Evolutionary conservation across 1,140 invertebrate genomes (phyloP), one percentile per base, ranked within the genome.

Genomic region (Drosophila mojavensis): DNA sequence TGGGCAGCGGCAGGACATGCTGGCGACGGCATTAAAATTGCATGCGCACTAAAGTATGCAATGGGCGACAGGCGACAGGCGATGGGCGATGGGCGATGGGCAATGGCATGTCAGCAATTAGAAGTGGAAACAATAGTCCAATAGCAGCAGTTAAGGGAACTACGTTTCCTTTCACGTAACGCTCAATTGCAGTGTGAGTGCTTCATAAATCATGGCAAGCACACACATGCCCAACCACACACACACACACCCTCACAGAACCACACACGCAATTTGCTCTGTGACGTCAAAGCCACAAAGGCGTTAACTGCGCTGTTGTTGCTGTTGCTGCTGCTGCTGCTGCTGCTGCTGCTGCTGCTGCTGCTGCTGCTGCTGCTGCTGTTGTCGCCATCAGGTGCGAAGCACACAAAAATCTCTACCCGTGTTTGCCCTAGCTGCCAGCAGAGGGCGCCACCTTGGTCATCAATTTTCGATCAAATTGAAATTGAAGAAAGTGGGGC

Each of bases 41-140:
- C 83, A 86, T 79, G 81, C 66, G 67, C 81, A 85, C 82, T 69
- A 78, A 85, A 84, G 73, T 85, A 81, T 75, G 82, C 78, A 86
- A 51, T 1, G 76, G 58, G 24, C 47, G 20, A 50, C 17, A 24
- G 48, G 76, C 55, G 64, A 15, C 3, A 4, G 41, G 41, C 41
- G 1, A 30, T n/a, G 59, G 43, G 28, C 55, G 60, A 15, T 7
- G 7, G 41, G 41, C n/a, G 10, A 30, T 17, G 63, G 43, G 28
- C 20, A 17, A 72, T 39, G 51, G 65, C 65, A 74, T 69, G 82
- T 67, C 78, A 75, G 82, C 82, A 85, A 85, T 85, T 85, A 85
- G 58, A 66, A 71, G 47, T 61, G 62, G 45, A 62, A 50, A 48
- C 20, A 54, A 70, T 26, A 26, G 53, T 41, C 26, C 28, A 20